These are phyloP conservation scores for Eulemur mongoz DNA, from an alignment of 2,797 vertebrate species.

Conservation along the genomic window DNA sequence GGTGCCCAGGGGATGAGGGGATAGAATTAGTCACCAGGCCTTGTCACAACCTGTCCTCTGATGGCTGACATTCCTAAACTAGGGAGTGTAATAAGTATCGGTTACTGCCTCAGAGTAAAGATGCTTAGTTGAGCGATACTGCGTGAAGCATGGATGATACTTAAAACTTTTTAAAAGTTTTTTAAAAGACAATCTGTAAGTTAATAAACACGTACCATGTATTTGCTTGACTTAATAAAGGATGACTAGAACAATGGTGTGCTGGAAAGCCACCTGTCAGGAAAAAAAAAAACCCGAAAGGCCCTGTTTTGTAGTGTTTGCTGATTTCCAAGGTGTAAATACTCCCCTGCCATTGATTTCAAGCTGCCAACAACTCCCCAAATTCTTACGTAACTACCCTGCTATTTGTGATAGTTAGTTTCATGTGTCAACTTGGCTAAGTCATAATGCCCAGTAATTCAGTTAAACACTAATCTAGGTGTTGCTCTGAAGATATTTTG, in stretches of 20 bases:
- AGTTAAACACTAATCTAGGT: neutral
- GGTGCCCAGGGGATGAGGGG: rapidly evolving
- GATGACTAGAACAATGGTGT: neutral
- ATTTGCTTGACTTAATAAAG: neutral
- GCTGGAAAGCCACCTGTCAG: neutral
- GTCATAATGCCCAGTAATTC: neutral
- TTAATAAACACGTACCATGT: neutral
- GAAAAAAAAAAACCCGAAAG: neutral
- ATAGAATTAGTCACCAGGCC: too few relatives aligned
- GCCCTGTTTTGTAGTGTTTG: too few relatives aligned
- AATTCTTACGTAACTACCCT: neutral
- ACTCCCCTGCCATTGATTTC: neutral
- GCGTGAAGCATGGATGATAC: rapidly evolving
- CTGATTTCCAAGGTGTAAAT: neutral
- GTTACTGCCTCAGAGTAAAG: neutral
- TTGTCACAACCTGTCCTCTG: neutral
- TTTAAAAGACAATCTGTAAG: neutral
- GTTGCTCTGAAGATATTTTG: neutral
- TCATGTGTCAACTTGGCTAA: neutral
- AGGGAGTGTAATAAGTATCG: too few relatives aligned
- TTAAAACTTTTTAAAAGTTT: neutral
- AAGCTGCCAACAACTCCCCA: neutral
- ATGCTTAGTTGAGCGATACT: neutral
- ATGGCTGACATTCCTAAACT: neutral
- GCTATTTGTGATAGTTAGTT: neutral